Conservation (phyloP, 2,888 invertebrate genomes). For the Spodoptera picta region DNA sequence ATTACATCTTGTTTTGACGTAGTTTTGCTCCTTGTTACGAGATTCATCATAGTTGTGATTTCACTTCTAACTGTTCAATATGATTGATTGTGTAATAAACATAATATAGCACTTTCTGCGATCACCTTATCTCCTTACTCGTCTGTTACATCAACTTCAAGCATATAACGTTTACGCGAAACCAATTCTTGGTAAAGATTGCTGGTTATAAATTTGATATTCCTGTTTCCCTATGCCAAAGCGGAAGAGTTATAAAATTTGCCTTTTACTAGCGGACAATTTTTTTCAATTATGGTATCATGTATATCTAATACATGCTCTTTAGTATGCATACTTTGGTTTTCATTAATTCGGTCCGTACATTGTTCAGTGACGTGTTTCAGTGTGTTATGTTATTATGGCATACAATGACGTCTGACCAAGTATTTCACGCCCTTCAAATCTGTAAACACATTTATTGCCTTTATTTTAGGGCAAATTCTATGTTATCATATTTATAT, state of each 20-base stretch:
- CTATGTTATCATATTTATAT: too few species aligned
- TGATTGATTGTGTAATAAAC: conserved; percentile 64
- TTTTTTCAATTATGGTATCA: conserved; percentile 10
- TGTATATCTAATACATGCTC: conserved; percentile 7
- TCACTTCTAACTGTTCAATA: conserved; percentile 47
- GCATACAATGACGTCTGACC: conserved; percentile 21
- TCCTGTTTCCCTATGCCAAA: conserved; percentile 11
- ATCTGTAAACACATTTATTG: too few species aligned
- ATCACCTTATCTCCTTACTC: conserved; percentile 45
- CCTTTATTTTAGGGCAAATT: conserved; percentile 1
- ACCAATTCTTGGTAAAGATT: conserved; percentile 22
- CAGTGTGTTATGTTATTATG: conserved; percentile 10
- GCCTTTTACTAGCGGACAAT: conserved; percentile 16
- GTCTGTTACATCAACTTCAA: conserved; percentile 60
- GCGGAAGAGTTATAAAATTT: conserved; percentile 27
- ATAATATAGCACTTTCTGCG: conserved; percentile 58
- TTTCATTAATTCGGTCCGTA: conserved; percentile 18
- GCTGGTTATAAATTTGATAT: conserved; percentile 22
- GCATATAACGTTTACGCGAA: conserved; percentile 47
- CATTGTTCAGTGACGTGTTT: conserved; percentile 35
- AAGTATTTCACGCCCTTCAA: conserved; percentile 21
- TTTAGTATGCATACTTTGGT: conserved; percentile 11
- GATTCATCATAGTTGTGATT: conserved; percentile 57
- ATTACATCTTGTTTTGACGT: conserved; percentile 34
- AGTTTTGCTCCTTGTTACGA: conserved; percentile 40